Evolutionary conservation across 1,140 invertebrate species (phyloP).

Genomic region (Batillaria attramentaria): DNA sequence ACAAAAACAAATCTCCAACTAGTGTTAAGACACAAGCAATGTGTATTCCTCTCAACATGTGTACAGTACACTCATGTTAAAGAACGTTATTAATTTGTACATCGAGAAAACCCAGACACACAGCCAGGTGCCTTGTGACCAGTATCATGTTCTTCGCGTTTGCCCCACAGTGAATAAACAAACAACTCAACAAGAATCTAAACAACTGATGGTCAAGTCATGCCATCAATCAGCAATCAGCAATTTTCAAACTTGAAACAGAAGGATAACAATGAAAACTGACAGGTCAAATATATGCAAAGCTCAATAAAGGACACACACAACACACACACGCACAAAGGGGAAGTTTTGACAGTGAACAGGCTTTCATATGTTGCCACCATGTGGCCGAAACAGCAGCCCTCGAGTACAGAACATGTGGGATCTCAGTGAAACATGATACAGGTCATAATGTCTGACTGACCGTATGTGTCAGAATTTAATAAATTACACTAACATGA

Average conservation of each 20-base stretch:
- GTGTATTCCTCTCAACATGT: constrained; percentile 28
- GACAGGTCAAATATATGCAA: constrained; percentile 17
- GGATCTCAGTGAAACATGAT: constrained; percentile 10
- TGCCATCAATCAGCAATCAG: not conserved
- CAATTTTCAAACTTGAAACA: not conserved
- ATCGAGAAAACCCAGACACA: constrained; percentile 20
- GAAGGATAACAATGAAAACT: not conserved
- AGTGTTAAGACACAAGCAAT: constrained; percentile 17
- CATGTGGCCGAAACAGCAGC: constrained; percentile 25
- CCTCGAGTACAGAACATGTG: not conserved
- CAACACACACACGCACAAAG: too few relatives aligned
- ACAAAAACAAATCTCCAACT: not conserved
- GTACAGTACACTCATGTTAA: constrained; percentile 25
- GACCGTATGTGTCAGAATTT: constrained; percentile 12
- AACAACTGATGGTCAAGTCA: not conserved
- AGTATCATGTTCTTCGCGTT: not conserved
- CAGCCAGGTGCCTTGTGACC: not conserved
- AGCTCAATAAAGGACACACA: constrained; percentile 1
- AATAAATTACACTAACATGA: constrained; percentile 29
- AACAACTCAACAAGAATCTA: not conserved
- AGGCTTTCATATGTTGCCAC: too few relatives aligned
- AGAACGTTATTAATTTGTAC: constrained; percentile 26
- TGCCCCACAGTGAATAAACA: not conserved
- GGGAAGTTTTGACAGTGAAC: too few relatives aligned
- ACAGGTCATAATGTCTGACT: not conserved